Evolutionary conservation across 2,888 invertebrate genomes (phyloP).

Genomic region (Archips crataeganus): DNA sequence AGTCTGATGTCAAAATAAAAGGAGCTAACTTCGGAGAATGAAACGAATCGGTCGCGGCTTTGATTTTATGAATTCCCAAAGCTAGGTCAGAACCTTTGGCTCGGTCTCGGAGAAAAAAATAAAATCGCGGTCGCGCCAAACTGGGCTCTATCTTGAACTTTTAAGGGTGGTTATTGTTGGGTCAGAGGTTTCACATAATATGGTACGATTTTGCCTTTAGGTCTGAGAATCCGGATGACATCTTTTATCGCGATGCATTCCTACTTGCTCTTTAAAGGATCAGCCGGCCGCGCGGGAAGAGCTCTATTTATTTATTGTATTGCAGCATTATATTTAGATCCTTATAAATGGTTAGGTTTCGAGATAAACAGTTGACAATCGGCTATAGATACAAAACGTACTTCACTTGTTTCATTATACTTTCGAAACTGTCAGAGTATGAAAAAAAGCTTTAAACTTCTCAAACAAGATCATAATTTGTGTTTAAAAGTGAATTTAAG

Average conservation of each 20-base stretch:
- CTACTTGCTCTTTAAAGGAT: conserved; percentile 69
- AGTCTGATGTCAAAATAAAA: conserved; percentile 52
- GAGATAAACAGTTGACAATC: not conserved
- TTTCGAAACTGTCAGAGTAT: not conserved
- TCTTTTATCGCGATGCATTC: conserved; percentile 84
- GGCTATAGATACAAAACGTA: not conserved
- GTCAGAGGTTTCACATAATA: conserved; percentile 48
- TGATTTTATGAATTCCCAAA: conserved; percentile 83
- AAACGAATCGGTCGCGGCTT: conserved; percentile 66
- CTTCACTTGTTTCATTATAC: not conserved
- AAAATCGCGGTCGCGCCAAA: conserved; percentile 52
- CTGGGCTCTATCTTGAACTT: conserved; percentile 56
- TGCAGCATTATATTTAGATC: conserved; percentile 18
- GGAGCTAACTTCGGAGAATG: conserved; percentile 67
- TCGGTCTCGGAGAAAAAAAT: conserved; percentile 68
- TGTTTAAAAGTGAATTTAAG: not conserved
- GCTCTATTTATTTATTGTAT: conserved; percentile 37
- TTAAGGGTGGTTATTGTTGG: conserved; percentile 59
- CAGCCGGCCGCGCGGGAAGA: conserved; percentile 47
- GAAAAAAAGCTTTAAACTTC: not conserved
- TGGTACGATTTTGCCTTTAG: conserved; percentile 69
- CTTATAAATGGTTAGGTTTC: not conserved
- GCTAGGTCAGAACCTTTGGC: conserved; percentile 80
- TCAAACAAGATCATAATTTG: not conserved
- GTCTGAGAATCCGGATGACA: conserved; percentile 81